These are phyloP conservation scores for Seira sanloemensis DNA, from an alignment of 2,888 invertebrate species.

Conservation along the genomic window DNA sequence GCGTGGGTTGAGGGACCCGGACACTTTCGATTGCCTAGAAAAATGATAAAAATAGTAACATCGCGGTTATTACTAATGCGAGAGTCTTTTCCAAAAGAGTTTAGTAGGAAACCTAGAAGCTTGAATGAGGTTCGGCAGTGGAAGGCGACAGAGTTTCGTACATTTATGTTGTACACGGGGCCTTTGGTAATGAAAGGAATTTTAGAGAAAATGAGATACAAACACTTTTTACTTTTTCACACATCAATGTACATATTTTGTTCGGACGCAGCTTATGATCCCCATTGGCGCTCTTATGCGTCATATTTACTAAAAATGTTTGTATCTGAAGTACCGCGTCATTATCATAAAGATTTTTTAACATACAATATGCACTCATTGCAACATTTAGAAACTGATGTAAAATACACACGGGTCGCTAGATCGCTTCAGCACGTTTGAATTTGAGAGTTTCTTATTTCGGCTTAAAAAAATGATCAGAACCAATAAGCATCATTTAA, in stretches of 20 bases:
- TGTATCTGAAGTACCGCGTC: background rate
- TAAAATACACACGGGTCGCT: background rate
- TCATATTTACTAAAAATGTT: background rate
- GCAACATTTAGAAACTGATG: slow-evolving; percentile 17
- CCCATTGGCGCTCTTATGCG: background rate
- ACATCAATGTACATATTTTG: slow-evolving; percentile 11
- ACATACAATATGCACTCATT: slow-evolving; percentile 13
- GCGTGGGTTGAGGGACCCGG: slow-evolving; percentile 1
- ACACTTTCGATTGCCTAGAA: background rate
- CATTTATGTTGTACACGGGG: slow-evolving; percentile 18
- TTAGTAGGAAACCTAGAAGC: slow-evolving; percentile 10
- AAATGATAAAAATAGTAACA: background rate
- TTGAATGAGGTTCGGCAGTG: slow-evolving; percentile 8
- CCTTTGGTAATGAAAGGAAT: background rate
- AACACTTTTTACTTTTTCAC: slow-evolving; percentile 25
- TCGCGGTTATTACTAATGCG: background rate
- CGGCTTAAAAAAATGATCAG: background rate
- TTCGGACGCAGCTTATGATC: background rate
- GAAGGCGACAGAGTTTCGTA: slow-evolving; percentile 32
- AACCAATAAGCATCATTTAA: background rate
- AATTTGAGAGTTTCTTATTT: slow-evolving; percentile 1
- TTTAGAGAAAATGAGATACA: background rate
- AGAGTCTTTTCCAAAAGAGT: background rate
- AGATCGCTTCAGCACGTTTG: slow-evolving; percentile 1
- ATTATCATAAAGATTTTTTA: slow-evolving; percentile 7